These are phyloP conservation scores for Heliconius hermathena DNA, from an alignment of 1,140 invertebrate species.

Conservation along the genomic window DNA sequence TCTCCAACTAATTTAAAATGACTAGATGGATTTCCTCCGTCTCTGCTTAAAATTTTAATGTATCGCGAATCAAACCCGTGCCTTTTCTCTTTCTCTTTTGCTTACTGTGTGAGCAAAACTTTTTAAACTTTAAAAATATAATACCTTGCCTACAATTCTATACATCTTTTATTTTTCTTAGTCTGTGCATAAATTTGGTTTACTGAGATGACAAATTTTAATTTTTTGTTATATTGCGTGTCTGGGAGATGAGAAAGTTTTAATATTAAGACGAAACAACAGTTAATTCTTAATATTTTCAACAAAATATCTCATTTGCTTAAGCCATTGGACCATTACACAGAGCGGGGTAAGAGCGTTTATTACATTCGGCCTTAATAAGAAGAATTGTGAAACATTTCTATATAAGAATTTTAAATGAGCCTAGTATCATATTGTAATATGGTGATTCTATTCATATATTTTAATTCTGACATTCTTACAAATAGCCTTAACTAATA, in stretches of 20 bases:
- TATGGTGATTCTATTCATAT: not conserved
- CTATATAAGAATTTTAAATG: not conserved
- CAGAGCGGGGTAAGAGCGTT: not conserved
- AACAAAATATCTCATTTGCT: not conserved
- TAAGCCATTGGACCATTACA: not conserved
- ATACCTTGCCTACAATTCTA: not conserved
- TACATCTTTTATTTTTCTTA: not conserved
- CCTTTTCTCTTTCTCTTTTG: no score
- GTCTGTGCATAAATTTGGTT: not conserved
- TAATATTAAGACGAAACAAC: not conserved
- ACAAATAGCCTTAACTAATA: no score
- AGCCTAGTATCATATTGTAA: not conserved
- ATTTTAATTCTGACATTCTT: no score
- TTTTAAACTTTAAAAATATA: no score
- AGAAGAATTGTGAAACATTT: not conserved
- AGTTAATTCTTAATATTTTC: conserved; percentile 3
- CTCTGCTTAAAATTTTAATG: no score
- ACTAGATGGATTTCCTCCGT: no score
- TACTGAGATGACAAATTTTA: not conserved
- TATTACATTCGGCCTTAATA: conserved; percentile 4
- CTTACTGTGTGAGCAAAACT: no score
- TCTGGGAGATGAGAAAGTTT: not conserved
- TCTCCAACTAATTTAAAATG: no score
- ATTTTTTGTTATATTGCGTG: not conserved
- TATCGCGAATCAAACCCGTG: no score